These are phyloP conservation scores for Thamnophis elegans DNA, from an alignment of 2,797 vertebrate species.

Conservation along the genomic window DNA sequence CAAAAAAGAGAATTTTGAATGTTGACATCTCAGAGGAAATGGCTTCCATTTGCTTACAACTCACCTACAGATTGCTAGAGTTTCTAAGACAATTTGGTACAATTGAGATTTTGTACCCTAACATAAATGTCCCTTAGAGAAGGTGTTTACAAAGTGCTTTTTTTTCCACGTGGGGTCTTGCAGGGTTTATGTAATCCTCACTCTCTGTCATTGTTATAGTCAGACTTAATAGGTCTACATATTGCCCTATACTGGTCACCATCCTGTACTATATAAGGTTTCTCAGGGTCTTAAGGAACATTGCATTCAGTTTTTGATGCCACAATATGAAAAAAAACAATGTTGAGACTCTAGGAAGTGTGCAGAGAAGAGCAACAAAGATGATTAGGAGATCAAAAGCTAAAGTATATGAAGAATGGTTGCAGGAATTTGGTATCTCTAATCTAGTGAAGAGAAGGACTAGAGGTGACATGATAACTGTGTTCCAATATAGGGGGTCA, in stretches of 20 bases:
- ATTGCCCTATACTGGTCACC: neutral
- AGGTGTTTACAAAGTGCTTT: neutral
- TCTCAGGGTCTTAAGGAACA: neutral
- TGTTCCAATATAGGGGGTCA: neutral
- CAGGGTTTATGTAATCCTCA: neutral
- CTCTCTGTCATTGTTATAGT: neutral
- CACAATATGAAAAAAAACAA: neutral
- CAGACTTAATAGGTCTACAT: neutral
- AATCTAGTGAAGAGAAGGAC: neutral
- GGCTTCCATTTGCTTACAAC: neutral
- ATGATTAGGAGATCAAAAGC: neutral
- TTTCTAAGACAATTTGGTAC: neutral
- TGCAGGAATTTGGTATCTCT: neutral
- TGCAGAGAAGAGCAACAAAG: neutral
- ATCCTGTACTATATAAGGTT: neutral
- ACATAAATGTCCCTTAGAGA: neutral
- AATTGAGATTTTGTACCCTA: neutral
- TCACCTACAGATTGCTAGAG: neutral
- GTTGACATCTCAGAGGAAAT: neutral
- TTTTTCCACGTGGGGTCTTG: neutral
- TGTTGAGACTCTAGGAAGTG: neutral
- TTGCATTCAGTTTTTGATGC: neutral
- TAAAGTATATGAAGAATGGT: neutral
- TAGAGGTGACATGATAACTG: neutral
- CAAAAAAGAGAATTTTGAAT: neutral